Evolutionary conservation across 2,888 invertebrate genomes (phyloP).

Genomic region (Drosophila nr. perissopoda): DNA sequence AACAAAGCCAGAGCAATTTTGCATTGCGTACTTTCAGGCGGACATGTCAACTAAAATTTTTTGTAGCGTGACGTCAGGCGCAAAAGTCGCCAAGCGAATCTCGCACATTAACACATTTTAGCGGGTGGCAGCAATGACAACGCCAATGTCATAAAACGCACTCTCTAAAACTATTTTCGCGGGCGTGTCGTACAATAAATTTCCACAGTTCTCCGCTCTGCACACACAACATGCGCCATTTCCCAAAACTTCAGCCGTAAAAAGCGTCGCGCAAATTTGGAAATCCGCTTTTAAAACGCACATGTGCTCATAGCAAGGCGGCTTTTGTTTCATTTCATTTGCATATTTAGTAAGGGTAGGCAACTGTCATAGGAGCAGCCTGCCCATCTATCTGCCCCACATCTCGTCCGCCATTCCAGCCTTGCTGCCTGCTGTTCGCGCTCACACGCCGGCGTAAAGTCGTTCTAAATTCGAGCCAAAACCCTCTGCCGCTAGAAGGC

Average conservation of each 20-base stretch:
- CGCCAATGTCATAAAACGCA: conserved; percentile 64
- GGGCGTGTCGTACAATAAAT: conserved; percentile 73
- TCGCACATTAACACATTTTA: conserved; percentile 76
- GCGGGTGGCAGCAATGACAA: conserved; percentile 14
- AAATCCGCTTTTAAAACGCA: conserved; percentile 73
- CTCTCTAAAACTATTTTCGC: conserved; percentile 74
- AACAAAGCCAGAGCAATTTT: conserved; percentile 21
- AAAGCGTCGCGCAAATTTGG: conserved; percentile 50
- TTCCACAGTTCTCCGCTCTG: conserved; percentile 1
- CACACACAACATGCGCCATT: neutral
- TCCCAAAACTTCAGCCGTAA: conserved; percentile 29
- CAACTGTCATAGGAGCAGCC: conserved; percentile 17
- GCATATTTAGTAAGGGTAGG: conserved; percentile 57
- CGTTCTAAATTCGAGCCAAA: conserved; percentile 42
- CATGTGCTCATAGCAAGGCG: conserved; percentile 44
- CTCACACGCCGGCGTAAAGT: conserved; percentile 60
- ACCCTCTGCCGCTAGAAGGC: conserved; percentile 39
- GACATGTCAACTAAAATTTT: conserved; percentile 35
- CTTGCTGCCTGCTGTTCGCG: conserved; percentile 53
- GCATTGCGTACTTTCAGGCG: conserved; percentile 59
- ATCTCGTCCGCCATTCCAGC: conserved; percentile 1
- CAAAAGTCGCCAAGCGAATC: conserved; percentile 55
- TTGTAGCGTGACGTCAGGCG: conserved; percentile 29
- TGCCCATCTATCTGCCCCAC: neutral
- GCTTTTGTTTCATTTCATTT: conserved; percentile 68